A percentile compares a stretch with the other conserved stretches of the same genome.
phyloP scores from a whole-genome alignment of 2,113 vertebrate species.

The Cyprinodon tularosa region DNA sequence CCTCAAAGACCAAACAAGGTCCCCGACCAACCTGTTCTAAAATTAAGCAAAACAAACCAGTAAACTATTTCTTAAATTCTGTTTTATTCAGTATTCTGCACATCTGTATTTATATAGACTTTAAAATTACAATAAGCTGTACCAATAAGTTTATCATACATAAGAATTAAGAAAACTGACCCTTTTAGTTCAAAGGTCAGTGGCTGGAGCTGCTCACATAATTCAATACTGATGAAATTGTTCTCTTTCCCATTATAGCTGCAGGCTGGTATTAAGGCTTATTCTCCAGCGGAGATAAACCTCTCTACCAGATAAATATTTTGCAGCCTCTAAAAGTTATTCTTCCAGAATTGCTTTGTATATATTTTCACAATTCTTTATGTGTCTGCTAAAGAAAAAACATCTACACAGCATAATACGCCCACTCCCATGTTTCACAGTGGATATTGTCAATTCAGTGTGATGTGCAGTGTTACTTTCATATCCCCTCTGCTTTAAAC shows the following conservation, averaged over 20 bases:
- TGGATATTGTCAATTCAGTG: background rate
- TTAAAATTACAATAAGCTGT: too few species aligned
- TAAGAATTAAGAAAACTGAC: too few species aligned
- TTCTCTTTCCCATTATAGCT: background rate
- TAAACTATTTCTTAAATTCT: too few species aligned
- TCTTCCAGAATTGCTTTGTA: background rate
- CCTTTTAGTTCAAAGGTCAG: too few species aligned
- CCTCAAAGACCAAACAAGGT: too few species aligned
- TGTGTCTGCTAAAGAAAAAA: background rate
- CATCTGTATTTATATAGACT: too few species aligned
- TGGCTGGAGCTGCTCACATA: too few species aligned
- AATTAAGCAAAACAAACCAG: too few species aligned
- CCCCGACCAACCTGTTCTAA: too few species aligned
- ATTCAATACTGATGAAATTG: too few species aligned
- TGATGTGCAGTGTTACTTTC: background rate
- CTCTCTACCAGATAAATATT: background rate
- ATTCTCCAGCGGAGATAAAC: background rate
- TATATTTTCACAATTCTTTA: background rate
- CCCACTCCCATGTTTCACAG: background rate
- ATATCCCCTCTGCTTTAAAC: background rate
- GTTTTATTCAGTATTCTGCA: too few species aligned
- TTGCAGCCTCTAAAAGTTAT: background rate
- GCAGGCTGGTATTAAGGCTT: background rate
- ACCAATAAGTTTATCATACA: too few species aligned
- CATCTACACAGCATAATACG: background rate